These are phyloP conservation scores for Spicauda simplicius DNA, from an alignment of 2,888 invertebrate species.

Conservation along the genomic window DNA sequence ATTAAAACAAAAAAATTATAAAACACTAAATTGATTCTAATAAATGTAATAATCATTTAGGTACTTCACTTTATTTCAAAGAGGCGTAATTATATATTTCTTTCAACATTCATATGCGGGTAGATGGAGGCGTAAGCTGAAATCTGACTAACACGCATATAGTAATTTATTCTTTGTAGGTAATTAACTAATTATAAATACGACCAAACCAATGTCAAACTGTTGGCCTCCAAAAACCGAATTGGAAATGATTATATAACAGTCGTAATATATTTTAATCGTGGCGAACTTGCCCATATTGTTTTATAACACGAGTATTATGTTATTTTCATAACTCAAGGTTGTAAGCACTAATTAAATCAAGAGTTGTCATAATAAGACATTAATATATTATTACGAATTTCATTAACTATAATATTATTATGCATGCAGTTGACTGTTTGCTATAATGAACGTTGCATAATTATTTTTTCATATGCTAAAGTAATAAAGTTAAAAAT, in stretches of 20 bases:
- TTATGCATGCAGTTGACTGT: not conserved
- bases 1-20: too few species aligned
- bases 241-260: constrained; percentile 27
- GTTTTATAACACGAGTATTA: not conserved
- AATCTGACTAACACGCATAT: not conserved
- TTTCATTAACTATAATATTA: not conserved
- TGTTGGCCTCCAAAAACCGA: constrained; percentile 13
- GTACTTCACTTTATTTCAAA: too few species aligned
- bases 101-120: not conserved
- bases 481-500: too few species aligned
- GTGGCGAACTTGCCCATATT: not conserved
- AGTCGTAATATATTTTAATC: constrained; percentile 7
- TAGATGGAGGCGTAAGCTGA: not conserved
- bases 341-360: not conserved
- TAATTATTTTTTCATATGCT: too few species aligned
- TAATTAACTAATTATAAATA: too few species aligned
- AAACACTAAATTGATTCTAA: too few species aligned
- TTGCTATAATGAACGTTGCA: too few species aligned
- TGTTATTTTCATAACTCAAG: not conserved
- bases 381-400: not conserved
- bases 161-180: too few species aligned
- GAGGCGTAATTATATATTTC: too few species aligned
- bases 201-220: constrained; percentile 20
- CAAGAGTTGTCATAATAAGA: not conserved
- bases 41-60: too few species aligned